Conservation (phyloP, 2,113 vertebrate species). For the Chlorodrepanis virens region DNA sequence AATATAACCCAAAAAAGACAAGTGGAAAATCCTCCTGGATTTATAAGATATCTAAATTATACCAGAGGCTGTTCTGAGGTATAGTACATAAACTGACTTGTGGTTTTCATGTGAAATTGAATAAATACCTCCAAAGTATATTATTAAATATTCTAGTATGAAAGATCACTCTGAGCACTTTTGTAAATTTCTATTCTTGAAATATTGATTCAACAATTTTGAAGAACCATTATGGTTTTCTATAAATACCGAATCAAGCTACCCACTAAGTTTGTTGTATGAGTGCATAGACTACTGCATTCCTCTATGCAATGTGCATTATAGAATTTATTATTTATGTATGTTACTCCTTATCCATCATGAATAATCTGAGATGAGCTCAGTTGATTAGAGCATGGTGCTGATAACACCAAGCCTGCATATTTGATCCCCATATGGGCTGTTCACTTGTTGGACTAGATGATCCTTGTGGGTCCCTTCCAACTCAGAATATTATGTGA, state of each 20-base stretch:
- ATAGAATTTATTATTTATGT: conserved; percentile 15
- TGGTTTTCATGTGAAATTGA: background rate
- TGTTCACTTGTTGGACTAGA: rapidly evolving
- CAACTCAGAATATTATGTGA: background rate
- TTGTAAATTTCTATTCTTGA: background rate
- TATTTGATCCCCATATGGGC: background rate
- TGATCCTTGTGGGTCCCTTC: background rate
- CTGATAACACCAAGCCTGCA: background rate
- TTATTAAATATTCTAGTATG: background rate
- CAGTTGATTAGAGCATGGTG: background rate
- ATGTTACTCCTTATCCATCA: background rate
- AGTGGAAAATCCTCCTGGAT: background rate
- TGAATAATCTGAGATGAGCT: background rate
- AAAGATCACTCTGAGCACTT: background rate
- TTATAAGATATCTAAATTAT: background rate
- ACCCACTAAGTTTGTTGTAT: background rate
- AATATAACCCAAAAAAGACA: background rate
- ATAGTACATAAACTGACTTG: background rate
- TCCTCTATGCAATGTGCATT: background rate
- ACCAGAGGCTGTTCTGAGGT: background rate
- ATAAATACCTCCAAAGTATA: background rate
- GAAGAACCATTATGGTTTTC: background rate
- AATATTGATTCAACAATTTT: background rate
- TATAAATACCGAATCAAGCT: background rate
- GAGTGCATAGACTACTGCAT: background rate